Conservation (phyloP, 2,797 vertebrate species). For the Parambassis ranga region DNA sequence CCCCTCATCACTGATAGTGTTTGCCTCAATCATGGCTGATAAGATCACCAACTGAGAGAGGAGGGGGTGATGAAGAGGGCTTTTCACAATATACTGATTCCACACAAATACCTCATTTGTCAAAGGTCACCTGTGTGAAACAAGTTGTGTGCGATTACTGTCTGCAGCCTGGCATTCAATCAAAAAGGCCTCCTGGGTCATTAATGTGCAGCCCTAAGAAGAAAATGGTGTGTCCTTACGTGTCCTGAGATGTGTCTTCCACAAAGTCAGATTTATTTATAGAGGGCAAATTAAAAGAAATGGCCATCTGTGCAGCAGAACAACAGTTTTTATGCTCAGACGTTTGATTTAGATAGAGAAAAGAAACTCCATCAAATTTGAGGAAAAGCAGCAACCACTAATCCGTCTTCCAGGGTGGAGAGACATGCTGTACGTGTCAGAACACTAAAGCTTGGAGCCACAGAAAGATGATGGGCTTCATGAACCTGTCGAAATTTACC, state of each 20-base stretch:
- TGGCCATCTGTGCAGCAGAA: not conserved
- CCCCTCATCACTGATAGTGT: conserved; percentile 22
- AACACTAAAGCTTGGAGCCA: too few relatives aligned
- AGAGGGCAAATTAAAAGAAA: not conserved
- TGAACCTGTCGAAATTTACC: too few relatives aligned
- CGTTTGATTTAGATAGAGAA: not conserved
- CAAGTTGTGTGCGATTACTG: conserved; percentile 21
- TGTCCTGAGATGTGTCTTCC: not conserved
- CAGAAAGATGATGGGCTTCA: too few relatives aligned
- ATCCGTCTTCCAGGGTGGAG: too few relatives aligned
- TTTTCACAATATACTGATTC: conserved; percentile 26
- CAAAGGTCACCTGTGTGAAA: conserved; percentile 42
- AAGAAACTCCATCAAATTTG: too few relatives aligned
- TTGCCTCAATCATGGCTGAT: conserved; percentile 43
- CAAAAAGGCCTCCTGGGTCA: not conserved
- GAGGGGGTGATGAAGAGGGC: too few relatives aligned
- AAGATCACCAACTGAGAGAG: conserved; percentile 16
- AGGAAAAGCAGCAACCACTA: too few relatives aligned
- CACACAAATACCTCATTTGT: conserved; percentile 38
- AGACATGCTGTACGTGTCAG: too few relatives aligned
- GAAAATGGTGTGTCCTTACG: not conserved
- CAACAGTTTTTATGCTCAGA: not conserved
- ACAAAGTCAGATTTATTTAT: not conserved
- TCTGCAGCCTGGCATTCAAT: conserved; percentile 12
- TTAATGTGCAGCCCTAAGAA: conserved; percentile 6